These are phyloP conservation scores for Sus cebifrons DNA, from an alignment of 2,797 vertebrate genomes.

Conservation along the genomic window DNA sequence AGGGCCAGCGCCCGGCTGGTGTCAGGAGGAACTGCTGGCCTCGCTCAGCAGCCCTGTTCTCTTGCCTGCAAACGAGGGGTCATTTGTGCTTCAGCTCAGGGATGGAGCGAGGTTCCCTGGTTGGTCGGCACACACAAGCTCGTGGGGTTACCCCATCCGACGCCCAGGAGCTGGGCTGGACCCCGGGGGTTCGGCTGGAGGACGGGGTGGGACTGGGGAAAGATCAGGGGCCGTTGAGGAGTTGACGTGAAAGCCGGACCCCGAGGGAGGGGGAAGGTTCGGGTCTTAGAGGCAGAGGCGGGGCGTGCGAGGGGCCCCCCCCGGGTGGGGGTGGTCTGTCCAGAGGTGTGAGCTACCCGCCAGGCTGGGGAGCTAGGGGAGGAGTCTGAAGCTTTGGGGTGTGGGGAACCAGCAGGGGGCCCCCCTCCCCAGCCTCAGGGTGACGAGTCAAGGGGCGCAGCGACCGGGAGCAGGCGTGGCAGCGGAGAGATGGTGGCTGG, in stretches of 20 bases:
- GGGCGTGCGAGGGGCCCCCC: background rate
- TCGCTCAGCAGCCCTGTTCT: background rate
- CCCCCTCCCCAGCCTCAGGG: background rate
- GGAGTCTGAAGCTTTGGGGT: background rate
- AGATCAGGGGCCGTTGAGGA: accelerated
- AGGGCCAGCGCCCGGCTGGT: accelerated
- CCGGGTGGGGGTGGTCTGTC: background rate
- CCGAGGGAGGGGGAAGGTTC: accelerated
- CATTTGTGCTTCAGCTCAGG: background rate
- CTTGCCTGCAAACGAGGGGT: background rate
- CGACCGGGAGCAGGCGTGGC: background rate
- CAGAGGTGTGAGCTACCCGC: accelerated
- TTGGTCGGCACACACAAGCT: accelerated
- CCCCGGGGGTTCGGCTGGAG: background rate
- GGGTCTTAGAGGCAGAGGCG: background rate
- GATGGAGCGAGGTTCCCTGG: accelerated
- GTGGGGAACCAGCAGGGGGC: too few relatives aligned
- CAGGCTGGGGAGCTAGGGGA: background rate
- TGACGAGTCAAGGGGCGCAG: background rate
- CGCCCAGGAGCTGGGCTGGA: background rate
- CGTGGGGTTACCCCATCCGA: accelerated
- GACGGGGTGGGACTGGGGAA: accelerated
- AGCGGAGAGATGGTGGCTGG: background rate
- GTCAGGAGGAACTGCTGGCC: background rate
- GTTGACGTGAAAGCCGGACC: accelerated